These are phyloP conservation scores for Macropodus opercularis DNA, from an alignment of 2,797 vertebrate genomes.

Conservation along the genomic window DNA sequence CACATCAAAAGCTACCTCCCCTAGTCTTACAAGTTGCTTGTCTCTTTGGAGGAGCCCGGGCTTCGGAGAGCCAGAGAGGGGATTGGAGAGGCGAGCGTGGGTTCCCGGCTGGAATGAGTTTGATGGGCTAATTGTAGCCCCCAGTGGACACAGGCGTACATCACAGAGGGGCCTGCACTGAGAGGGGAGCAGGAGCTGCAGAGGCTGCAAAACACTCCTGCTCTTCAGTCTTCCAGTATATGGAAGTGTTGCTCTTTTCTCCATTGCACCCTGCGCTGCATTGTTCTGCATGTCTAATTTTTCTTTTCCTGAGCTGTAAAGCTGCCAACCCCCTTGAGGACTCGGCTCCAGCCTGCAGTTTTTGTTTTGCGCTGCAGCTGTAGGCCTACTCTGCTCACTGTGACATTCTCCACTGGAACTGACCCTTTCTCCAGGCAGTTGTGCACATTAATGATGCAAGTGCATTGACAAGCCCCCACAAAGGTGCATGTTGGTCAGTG, in stretches of 20 bases:
- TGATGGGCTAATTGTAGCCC: conserved; percentile 88
- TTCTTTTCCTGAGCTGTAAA: conserved; percentile 23
- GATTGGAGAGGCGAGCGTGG: conserved; percentile 66
- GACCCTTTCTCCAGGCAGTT: conserved; percentile 37
- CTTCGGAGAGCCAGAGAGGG: conserved; percentile 71
- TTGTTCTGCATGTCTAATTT: conserved; percentile 13
- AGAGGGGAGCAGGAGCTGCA: conserved; percentile 49
- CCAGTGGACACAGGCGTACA: conserved; percentile 82
- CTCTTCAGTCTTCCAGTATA: conserved; percentile 28
- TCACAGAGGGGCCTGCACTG: conserved; percentile 72
- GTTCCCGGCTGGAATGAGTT: conserved; percentile 81
- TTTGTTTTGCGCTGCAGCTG: conserved; percentile 24
- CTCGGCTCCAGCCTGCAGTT: conserved; percentile 21
- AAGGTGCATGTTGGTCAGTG: conserved; percentile 28
- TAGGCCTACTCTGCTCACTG: conserved; percentile 38
- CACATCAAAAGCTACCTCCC: conserved; percentile 84
- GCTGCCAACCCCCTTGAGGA: conserved; percentile 1
- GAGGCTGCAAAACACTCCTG: conserved; percentile 42
- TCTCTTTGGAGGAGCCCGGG: conserved; percentile 77
- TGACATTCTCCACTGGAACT: conserved; percentile 28
- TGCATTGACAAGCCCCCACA: conserved; percentile 18
- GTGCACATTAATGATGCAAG: conserved; percentile 41
- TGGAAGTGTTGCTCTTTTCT: conserved; percentile 19
- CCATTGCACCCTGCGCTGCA: neutral
- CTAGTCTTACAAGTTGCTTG: conserved; percentile 82